Conservation (phyloP, 1,140 invertebrate species). For the Bombyx mori region DNA sequence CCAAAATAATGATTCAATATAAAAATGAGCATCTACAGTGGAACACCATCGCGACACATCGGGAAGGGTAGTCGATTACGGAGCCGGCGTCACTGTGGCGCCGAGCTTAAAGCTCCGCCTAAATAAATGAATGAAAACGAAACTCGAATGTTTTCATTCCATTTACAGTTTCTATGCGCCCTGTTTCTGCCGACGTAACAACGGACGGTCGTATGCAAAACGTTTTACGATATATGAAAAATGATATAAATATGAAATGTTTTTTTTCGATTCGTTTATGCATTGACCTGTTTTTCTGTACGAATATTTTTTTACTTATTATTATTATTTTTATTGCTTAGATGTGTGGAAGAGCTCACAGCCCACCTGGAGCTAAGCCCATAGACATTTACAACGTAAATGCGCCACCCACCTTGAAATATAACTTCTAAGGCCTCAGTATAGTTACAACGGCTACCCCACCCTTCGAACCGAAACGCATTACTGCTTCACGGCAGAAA, state of each 20-base stretch:
- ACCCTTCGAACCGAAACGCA: too few relatives aligned
- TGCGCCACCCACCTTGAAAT: too few relatives aligned
- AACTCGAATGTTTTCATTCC: conserved; percentile 65
- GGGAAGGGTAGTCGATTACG: conserved; percentile 37
- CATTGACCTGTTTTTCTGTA: background rate
- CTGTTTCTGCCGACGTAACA: conserved; percentile 15
- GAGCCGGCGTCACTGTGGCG: conserved; percentile 44
- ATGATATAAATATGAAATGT: background rate
- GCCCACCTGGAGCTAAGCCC: too few relatives aligned
- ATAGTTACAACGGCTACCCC: too few relatives aligned
- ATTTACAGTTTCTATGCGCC: conserved; percentile 55
- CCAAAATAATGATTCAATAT: background rate
- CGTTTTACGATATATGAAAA: conserved; percentile 21
- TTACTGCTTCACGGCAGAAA: too few relatives aligned
- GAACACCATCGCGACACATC: conserved; percentile 23
- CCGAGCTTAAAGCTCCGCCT: conserved; percentile 53
- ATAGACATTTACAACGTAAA: too few relatives aligned
- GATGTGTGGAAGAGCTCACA: too few relatives aligned
- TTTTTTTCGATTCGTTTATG: background rate
- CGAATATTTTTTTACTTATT: too few relatives aligned
- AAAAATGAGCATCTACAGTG: conserved; percentile 4
- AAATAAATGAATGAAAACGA: conserved; percentile 68
- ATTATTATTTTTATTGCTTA: too few relatives aligned
- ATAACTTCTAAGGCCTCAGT: too few relatives aligned
- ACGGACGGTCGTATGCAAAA: conserved; percentile 27